phyloP scores from a whole-genome alignment of 2,113 vertebrate species.

The Grantiella picta region DNA sequence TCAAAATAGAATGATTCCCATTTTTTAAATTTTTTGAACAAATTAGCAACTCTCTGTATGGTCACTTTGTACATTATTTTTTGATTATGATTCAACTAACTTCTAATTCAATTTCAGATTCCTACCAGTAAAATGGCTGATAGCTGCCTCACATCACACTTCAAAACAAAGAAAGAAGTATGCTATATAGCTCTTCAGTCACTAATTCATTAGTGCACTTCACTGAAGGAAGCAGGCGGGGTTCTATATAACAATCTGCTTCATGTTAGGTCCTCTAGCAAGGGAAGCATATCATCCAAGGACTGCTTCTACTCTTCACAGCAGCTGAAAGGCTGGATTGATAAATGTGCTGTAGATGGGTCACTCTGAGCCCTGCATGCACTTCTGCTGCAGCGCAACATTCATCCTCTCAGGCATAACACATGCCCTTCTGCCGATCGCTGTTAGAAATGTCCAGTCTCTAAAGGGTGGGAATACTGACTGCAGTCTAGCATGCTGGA shows the following conservation, averaged over 20 bases:
- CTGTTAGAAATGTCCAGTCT: neutral
- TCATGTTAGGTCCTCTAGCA: neutral
- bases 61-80: neutral
- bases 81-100: neutral
- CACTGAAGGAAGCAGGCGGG: neutral
- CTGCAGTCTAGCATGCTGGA: neutral
- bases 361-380: neutral
- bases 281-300: neutral
- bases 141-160: neutral
- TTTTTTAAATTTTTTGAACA: neutral
- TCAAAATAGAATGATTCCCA: neutral
- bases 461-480: neutral
- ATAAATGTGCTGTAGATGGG: neutral
- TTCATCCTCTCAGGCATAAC: too few species aligned
- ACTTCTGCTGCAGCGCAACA: neutral
- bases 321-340: neutral
- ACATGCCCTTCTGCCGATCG: neutral
- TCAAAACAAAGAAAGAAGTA: neutral
- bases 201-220: neutral
- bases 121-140: neutral
- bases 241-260: neutral
- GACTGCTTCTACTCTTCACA: neutral
- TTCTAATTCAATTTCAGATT: neutral
- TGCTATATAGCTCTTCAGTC: neutral
- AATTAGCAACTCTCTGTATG: neutral